Conservation (phyloP, 2,888 invertebrate species). For the Drosophila recens region DNA sequence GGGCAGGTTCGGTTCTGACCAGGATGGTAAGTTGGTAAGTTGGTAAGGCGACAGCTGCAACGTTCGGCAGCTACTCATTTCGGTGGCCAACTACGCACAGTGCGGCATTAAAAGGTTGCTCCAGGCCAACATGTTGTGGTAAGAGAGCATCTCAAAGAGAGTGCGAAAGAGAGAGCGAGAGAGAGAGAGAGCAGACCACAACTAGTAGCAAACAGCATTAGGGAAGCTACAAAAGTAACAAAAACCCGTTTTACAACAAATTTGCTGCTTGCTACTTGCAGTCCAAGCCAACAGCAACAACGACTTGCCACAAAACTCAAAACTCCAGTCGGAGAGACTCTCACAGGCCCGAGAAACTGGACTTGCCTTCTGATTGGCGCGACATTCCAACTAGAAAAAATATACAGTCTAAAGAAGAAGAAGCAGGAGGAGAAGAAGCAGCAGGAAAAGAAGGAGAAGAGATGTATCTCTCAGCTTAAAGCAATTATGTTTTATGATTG, state of each 20-base stretch:
- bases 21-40: constrained; percentile 39
- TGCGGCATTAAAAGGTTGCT: constrained; percentile 44
- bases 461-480: constrained; percentile 34
- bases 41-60: constrained; percentile 55
- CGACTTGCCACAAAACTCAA: constrained; percentile 48
- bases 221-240: constrained; percentile 55
- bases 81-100: constrained; percentile 49
- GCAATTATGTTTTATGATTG: constrained; percentile 60
- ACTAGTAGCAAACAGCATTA: constrained; percentile 60
- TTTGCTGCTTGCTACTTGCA: constrained; percentile 67
- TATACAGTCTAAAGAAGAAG: constrained; percentile 6
- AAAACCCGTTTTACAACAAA: constrained; percentile 79
- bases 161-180: constrained; percentile 13
- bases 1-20: constrained; percentile 37
- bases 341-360: constrained; percentile 58
- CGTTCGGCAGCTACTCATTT: constrained; percentile 45
- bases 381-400: constrained; percentile 72
- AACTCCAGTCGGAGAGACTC: constrained; percentile 41
- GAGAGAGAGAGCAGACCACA: constrained; percentile 23
- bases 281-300: constrained; percentile 9
- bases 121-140: constrained; percentile 51
- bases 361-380: constrained; percentile 67
- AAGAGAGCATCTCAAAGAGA: constrained; percentile 21
- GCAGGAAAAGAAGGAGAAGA: constrained; percentile 11
- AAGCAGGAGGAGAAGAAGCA: neutral